These are phyloP conservation scores for Enteromius thamalakanensis DNA, from an alignment of 2,797 vertebrate species.

Conservation along the genomic window DNA sequence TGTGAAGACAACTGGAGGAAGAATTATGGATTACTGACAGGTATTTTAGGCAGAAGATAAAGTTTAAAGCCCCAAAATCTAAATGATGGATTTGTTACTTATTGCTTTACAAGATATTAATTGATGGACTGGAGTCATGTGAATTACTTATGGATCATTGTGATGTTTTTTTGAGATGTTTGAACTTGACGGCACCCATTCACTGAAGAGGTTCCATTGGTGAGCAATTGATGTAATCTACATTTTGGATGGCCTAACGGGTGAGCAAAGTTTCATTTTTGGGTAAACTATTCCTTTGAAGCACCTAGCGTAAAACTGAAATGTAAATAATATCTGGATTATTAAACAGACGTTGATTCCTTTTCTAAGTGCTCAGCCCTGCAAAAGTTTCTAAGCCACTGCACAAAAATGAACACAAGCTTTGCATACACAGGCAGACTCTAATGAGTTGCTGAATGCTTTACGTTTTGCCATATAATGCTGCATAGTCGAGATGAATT, in stretches of 20 bases:
- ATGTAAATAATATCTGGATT: not conserved
- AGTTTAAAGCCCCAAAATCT: not conserved
- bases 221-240: not conserved
- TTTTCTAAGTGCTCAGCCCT: not conserved
- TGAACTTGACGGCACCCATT: not conserved
- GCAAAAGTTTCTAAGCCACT: not conserved
- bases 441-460: conserved; percentile 14
- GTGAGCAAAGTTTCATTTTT: not conserved
- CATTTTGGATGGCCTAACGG: not conserved
- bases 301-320: not conserved
- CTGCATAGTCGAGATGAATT: conserved; percentile 1
- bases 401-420: conserved; percentile 25
- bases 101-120: not conserved
- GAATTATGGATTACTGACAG: not conserved
- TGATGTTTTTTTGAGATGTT: not conserved
- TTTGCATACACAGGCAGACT: not conserved
- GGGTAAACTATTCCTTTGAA: not conserved
- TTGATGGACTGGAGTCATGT: not conserved
- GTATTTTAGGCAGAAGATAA: not conserved
- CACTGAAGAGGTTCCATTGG: not conserved
- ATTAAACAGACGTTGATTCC: conserved; percentile 6
- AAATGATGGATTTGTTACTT: not conserved
- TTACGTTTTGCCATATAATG: not conserved
- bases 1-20: not conserved
- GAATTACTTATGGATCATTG: not conserved